Conservation (phyloP, 2,888 invertebrate genomes). For the Sminthurides aquaticus region DNA sequence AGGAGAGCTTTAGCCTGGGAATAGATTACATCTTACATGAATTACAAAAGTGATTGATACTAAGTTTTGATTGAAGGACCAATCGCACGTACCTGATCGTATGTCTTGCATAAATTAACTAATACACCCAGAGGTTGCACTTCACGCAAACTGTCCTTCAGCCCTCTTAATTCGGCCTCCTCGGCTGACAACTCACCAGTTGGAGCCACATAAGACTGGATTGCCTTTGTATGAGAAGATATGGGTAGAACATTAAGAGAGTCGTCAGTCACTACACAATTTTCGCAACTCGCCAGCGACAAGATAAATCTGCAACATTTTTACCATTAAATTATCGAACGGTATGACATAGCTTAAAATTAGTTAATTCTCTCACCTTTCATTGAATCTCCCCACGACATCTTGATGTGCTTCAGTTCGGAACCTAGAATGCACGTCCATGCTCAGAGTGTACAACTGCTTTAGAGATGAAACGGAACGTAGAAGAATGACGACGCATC, state of each 20-base stretch:
- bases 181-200: conserved; percentile 50
- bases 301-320: conserved; percentile 60
- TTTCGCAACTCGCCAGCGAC: conserved; percentile 76
- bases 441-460: conserved; percentile 90
- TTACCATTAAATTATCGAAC: conserved; percentile 12
- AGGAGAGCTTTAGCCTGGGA: conserved; percentile 72
- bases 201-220: conserved; percentile 60
- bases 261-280: conserved; percentile 91
- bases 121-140: conserved; percentile 86
- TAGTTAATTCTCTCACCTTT: conserved; percentile 62
- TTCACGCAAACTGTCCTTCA: conserved; percentile 77
- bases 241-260: conserved; percentile 83
- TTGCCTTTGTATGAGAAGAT: conserved; percentile 65
- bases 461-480: conserved; percentile 78
- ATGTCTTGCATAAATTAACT: conserved; percentile 79
- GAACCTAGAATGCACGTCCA: conserved; percentile 96
- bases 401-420: conserved; percentile 90
- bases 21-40: conserved; percentile 9
- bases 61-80: too few relatives aligned
- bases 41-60: too few relatives aligned
- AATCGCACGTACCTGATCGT: conserved; percentile 79
- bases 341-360: too few relatives aligned
- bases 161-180: conserved; percentile 59
- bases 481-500: conserved; percentile 81
- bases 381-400: conserved; percentile 90